These are phyloP conservation scores for Mus spicilegus DNA, from an alignment of 2,113 vertebrate species.

Conservation along the genomic window DNA sequence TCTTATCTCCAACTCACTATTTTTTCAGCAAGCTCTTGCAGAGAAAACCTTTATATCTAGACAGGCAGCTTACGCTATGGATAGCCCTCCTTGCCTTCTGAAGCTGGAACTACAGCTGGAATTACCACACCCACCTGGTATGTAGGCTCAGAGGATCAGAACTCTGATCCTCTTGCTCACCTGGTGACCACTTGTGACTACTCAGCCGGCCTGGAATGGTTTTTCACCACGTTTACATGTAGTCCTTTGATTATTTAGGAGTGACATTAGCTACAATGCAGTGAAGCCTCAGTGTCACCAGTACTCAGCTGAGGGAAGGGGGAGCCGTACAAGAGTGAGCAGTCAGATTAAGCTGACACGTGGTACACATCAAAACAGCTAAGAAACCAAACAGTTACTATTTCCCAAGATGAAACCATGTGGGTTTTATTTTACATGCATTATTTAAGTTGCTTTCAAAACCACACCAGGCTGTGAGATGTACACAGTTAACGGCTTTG, in stretches of 20 bases:
- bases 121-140: neutral
- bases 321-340: neutral
- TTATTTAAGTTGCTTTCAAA: neutral
- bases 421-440: neutral
- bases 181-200: neutral
- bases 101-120: neutral
- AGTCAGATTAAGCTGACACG: neutral
- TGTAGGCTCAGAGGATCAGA: neutral
- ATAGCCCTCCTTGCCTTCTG: neutral
- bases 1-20: neutral
- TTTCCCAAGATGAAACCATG: neutral
- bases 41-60: neutral
- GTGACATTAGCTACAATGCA: neutral
- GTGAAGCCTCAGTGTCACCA: neutral
- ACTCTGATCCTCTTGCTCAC: neutral
- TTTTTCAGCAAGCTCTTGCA: too few species aligned
- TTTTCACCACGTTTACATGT: neutral
- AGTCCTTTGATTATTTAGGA: neutral
- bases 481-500: neutral
- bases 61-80: neutral
- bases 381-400: neutral
- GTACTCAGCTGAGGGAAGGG: neutral
- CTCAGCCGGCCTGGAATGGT: neutral
- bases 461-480: neutral
- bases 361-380: neutral